Conservation (phyloP, 2,888 invertebrate species). For the Heteromyza rotundicornis region DNA sequence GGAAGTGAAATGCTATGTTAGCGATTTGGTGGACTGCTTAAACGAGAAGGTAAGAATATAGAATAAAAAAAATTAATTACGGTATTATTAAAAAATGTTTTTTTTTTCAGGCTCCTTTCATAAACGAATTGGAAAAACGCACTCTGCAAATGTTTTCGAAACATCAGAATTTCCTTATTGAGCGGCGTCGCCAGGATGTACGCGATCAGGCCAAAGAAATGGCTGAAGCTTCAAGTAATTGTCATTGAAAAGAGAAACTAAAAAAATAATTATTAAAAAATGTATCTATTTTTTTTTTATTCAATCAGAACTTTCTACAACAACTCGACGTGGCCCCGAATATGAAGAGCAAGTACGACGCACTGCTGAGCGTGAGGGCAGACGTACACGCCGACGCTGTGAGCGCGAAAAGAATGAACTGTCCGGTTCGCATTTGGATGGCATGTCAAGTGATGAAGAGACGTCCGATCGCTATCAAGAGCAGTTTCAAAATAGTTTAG, state of each 20-base stretch:
- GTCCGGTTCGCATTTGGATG: constrained; percentile 78
- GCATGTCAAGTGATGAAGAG: constrained; percentile 97
- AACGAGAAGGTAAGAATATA: constrained; percentile 83
- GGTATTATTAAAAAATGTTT: background rate
- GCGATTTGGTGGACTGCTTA: constrained; percentile 95
- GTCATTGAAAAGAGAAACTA: too few relatives aligned
- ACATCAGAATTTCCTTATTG: constrained; percentile 77
- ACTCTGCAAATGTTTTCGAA: constrained; percentile 75
- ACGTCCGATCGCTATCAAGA: constrained; percentile 81
- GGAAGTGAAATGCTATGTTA: constrained; percentile 92
- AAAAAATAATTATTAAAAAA: too few relatives aligned
- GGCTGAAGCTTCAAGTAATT: constrained; percentile 72
- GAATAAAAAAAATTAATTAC: constrained; percentile 39
- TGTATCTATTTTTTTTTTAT: too few relatives aligned
- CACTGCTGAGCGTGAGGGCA: constrained; percentile 89
- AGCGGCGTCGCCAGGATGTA: constrained; percentile 88
- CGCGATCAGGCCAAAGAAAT: constrained; percentile 94
- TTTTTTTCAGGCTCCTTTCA: constrained; percentile 71
- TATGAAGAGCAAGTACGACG: constrained; percentile 78
- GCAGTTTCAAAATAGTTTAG: constrained; percentile 68
- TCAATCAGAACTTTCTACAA: constrained; percentile 44
- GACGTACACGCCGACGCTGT: constrained; percentile 84
- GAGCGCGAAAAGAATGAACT: constrained; percentile 74
- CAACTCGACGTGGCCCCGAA: constrained; percentile 61
- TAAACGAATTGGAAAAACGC: constrained; percentile 81